Conservation (phyloP, 2,888 invertebrate species). For the Agapostemon virescens region DNA sequence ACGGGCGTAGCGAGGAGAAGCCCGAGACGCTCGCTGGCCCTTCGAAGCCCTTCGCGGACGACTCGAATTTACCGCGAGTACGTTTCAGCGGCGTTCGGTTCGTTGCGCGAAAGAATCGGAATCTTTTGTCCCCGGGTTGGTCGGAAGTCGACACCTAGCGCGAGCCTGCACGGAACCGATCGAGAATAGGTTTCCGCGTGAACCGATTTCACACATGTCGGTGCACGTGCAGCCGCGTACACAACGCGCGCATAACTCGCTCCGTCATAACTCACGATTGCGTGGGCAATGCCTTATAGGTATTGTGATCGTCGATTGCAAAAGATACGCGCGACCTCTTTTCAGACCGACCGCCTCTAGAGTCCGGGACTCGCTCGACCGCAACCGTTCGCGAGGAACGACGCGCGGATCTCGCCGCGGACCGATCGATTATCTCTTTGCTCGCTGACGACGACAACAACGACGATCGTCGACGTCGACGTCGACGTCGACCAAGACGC, state of each 20-base stretch:
- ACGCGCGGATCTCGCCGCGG: constrained; percentile 28
- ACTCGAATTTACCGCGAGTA: neutral
- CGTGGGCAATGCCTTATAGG: constrained; percentile 65
- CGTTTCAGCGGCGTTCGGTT: neutral
- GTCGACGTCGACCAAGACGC: too few species aligned
- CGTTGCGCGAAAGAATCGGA: neutral
- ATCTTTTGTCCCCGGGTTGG: neutral
- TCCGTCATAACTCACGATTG: constrained; percentile 59
- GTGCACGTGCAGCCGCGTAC: constrained; percentile 54
- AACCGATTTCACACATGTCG: constrained; percentile 64
- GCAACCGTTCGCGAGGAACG: constrained; percentile 34
- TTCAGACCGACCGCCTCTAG: constrained; percentile 44
- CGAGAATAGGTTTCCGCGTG: constrained; percentile 59
- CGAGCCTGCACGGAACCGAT: constrained; percentile 33
- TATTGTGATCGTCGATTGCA: constrained; percentile 61
- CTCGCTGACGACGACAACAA: too few species aligned
- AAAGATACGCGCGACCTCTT: constrained; percentile 61
- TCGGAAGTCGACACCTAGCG: constrained; percentile 46
- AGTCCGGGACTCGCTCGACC: constrained; percentile 51
- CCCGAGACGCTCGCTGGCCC: neutral
- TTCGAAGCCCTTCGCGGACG: neutral
- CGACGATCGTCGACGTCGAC: too few species aligned
- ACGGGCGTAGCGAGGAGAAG: neutral
- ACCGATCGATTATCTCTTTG: neutral
- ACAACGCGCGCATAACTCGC: constrained; percentile 43